Percentiles rank a stretch among this genome's conserved stretches.
Evolutionary conservation across 2,888 invertebrate genomes (phyloP).

Genomic region (Drosophila algonquin): DNA sequence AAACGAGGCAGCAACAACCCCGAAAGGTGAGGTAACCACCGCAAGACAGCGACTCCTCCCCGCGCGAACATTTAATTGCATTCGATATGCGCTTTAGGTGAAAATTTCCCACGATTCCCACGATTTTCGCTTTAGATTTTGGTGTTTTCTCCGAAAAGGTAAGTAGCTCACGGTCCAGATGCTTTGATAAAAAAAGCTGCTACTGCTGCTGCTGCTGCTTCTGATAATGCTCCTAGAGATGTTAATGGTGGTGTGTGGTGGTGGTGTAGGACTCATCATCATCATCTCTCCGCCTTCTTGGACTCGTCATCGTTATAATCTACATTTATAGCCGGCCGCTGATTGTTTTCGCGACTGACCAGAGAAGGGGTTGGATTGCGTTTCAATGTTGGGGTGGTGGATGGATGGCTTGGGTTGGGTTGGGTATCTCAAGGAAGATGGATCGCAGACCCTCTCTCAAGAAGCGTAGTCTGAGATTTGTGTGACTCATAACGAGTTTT

Average conservation of each 20-base stretch:
- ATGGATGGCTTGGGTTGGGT: neutral
- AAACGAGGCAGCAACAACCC: constrained; percentile 52
- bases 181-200: constrained; percentile 37
- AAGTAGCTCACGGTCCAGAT: constrained; percentile 50
- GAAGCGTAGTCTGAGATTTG: constrained; percentile 67
- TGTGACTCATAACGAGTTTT: constrained; percentile 77
- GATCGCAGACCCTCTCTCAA: constrained; percentile 28
- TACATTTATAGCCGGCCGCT: constrained; percentile 58
- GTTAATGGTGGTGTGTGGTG: constrained; percentile 34
- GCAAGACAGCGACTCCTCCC: neutral
- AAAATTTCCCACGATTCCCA: constrained; percentile 80
- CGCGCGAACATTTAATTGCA: constrained; percentile 73
- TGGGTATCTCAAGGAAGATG: constrained; percentile 12
- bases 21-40: constrained; percentile 50
- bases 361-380: constrained; percentile 53
- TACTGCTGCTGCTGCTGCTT: constrained; percentile 20
- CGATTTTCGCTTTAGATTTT: constrained; percentile 73
- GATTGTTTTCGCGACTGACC: constrained; percentile 77
- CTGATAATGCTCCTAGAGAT: constrained; percentile 27
- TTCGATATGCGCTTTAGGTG: constrained; percentile 77
- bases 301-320: constrained; percentile 54
- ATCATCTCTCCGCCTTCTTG: constrained; percentile 9
- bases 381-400: constrained; percentile 29
- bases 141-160: constrained; percentile 25
- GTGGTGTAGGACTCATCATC: constrained; percentile 16